These are phyloP conservation scores for Lucilia cuprina DNA, from an alignment of 1,140 invertebrate genomes.

Conservation along the genomic window DNA sequence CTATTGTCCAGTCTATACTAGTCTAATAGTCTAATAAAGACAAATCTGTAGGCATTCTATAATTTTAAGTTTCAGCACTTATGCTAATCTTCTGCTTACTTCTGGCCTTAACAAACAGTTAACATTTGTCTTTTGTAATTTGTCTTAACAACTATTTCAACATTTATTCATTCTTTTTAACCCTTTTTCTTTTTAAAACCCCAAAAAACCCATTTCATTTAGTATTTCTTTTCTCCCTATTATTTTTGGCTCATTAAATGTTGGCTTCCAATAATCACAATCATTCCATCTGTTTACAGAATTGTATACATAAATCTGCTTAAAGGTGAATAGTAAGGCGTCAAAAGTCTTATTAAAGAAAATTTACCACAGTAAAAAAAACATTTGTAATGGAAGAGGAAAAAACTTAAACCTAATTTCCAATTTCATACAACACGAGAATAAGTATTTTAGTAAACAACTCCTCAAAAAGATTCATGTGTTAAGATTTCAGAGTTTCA, in stretches of 20 bases:
- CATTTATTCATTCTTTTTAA: not conserved
- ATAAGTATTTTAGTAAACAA: not conserved
- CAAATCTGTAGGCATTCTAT: not conserved
- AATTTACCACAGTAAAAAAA: conserved; percentile 19
- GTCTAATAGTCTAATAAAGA: too few relatives aligned
- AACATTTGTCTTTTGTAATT: not conserved
- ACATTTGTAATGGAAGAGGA: not conserved
- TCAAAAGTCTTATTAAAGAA: conserved; percentile 34
- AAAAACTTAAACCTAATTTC: not conserved
- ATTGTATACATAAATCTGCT: not conserved
- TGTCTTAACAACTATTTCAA: not conserved
- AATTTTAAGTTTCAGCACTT: not conserved
- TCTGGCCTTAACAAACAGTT: not conserved
- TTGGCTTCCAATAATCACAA: conserved; percentile 25
- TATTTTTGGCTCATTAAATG: conserved; percentile 31
- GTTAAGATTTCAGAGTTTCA: not conserved
- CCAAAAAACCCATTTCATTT: not conserved
- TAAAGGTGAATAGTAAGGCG: conserved; percentile 27
- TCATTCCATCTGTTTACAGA: conserved; percentile 7
- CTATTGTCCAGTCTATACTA: too few relatives aligned
- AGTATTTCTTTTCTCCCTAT: not conserved
- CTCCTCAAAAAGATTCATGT: not conserved
- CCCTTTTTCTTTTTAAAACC: not conserved
- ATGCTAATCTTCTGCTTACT: not conserved
- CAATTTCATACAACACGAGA: not conserved